These are phyloP conservation scores for Crocuta crocuta DNA, from an alignment of 2,113 vertebrate genomes.

Conservation along the genomic window DNA sequence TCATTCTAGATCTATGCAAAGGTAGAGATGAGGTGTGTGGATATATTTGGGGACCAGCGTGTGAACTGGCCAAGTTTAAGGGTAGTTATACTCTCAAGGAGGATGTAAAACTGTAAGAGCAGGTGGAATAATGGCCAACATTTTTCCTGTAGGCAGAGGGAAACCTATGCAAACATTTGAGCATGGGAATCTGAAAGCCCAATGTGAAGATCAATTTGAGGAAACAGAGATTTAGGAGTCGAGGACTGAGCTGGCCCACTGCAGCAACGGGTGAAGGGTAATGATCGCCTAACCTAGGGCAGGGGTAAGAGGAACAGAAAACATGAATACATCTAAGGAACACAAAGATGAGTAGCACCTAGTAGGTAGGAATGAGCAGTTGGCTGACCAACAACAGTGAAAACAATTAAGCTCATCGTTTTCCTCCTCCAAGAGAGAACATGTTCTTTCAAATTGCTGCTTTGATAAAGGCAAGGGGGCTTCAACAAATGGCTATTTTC, in stretches of 20 bases:
- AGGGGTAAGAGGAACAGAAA: slow-evolving; percentile 61
- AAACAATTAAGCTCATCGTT: slow-evolving; percentile 58
- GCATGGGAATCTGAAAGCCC: not conserved
- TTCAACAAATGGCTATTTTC: not conserved
- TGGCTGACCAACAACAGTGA: slow-evolving; percentile 44
- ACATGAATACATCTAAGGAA: not conserved
- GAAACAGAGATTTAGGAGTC: slow-evolving; percentile 53
- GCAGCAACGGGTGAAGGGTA: slow-evolving; percentile 58
- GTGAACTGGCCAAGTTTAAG: not conserved
- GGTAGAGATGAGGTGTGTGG: not conserved
- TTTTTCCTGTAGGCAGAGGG: not conserved
- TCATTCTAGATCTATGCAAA: not conserved
- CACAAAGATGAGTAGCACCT: slow-evolving; percentile 51
- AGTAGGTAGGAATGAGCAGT: slow-evolving; percentile 51
- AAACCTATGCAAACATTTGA: not conserved
- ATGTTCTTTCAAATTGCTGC: slow-evolving; percentile 4
- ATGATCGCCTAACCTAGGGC: slow-evolving; percentile 66
- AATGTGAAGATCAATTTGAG: slow-evolving; percentile 51
- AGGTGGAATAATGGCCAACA: not conserved
- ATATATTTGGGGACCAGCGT: not conserved
- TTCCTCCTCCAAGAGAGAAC: slow-evolving; percentile 16
- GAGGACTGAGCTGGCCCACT: not conserved
- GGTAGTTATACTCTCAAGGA: too few species aligned
- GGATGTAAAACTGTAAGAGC: not conserved
- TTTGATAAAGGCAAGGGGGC: slow-evolving; percentile 1